Base-by-base conservation (phyloP, 1,140 invertebrate species). In the Maconellicoccus hirsutus region DNA sequence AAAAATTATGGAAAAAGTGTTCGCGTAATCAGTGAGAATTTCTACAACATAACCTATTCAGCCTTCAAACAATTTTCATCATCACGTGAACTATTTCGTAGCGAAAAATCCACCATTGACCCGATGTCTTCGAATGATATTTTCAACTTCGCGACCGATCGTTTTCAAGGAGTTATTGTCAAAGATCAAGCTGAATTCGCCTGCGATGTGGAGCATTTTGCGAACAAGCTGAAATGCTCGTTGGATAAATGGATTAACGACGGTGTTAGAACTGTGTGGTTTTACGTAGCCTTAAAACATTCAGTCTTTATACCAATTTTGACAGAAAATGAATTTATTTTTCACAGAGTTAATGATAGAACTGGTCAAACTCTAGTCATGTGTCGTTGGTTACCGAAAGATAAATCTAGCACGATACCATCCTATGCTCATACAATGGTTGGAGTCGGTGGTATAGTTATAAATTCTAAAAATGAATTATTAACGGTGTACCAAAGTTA, bases 381-480 rank as follows among this genome's bases (percentile, higher is more conserved):
- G 81, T 89, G 87, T 75, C 84, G 85, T 76, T 95, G 93, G 92
- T 79, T 96, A 59, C 85, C 88, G 8, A 80, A 73, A 70, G 77
- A 84, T 70, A 84, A 87, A 78, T 75, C 78, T 16, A 84, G 82
- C 73, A 89, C 89, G 76, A 79, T 95, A 71, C 93, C 93, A 38
- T 84, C 84, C 39, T 91, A 88, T 79, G 87, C 91, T 4, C 92
- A 94, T 77, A 94, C 92, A 27, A 88, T 91, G 79, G 76, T 95
- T 59, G 93, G 93, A 70, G 89, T 92, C n/a, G 93, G 91, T 38
- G 92, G 88, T 0, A 83, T 95, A 75, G 90, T 96, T 6, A 83
- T 93, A 16, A 74, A 72, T 71, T 26, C 22, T 14, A 59, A 73
- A 27, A 72, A 73, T 22, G 70, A 73, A 70, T 21, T 73, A 16